Evolutionary conservation across 2,888 invertebrate genomes (phyloP), one percentile per base, ranked within the genome.

Genomic region (Chalcosyrphus nemorum): DNA sequence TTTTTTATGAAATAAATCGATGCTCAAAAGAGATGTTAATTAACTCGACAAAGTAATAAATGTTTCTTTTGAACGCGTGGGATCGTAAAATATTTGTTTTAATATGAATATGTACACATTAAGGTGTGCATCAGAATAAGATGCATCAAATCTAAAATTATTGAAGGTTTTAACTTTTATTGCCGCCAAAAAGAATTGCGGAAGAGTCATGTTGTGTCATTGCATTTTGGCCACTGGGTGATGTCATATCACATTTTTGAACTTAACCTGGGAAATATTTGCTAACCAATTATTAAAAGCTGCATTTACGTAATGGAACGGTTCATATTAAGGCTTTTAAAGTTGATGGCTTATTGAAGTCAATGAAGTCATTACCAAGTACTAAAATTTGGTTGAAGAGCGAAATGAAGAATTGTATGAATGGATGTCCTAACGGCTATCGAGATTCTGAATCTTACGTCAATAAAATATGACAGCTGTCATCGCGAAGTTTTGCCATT

Each of bases 51-150:
- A 35, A 3, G 32, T 13, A 19, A 32, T 56, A 32, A 32, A 56
- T 35, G 19, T 35, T n/a, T 32, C 7, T 17, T 4, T 56, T 11
- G 15, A 21, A 29, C 2, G 54, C 11, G 54, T 56, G 35, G 54
- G 54, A 56, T 56, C 19, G 54, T 56, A 32, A 56, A 56, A 56
- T 35, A 9, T 35, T 56, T 2, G 4, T 15, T 17, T 56, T 56
- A 32, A 35, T 56, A 27, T 47, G 13, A 6, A 7, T 15, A 43
- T 13, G 29, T 9, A 19, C 13, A 6, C 35, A 4, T 7, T 6
- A 9, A 43, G n/a, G n/a, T n/a, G n/a, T 47, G 24, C n/a, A 21
- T 21, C 4, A 21, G 4, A 47, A 21, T 47, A 11, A 47, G 24
- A 47, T 47, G 47, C 24, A 9, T 47, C 24, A 47, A 24, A 35